A percentile compares a stretch with the other conserved stretches of the same genome.
These are phyloP conservation scores for Diplosoma virens DNA, from an alignment of 23 tunicate species.

Conservation along the genomic window DNA sequence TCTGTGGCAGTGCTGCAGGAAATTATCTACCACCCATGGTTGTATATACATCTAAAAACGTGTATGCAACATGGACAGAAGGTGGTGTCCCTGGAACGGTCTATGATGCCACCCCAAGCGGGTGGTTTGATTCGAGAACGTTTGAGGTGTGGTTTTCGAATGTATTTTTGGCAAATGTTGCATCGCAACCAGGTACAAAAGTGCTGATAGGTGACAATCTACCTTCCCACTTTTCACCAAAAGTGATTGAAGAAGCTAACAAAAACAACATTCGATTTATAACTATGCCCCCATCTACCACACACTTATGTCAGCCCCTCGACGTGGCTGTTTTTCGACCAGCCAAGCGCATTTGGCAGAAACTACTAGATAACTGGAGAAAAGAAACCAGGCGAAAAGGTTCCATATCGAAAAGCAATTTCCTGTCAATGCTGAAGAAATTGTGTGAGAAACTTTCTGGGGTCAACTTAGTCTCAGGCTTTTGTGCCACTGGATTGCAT, in stretches of 20 bases:
- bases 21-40: conserved; percentile 34
- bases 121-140: conserved; percentile 16
- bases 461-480: no score
- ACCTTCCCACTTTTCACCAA: conserved; percentile 19
- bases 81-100: conserved; percentile 1
- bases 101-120: conserved; percentile 10
- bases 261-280: conserved; percentile 32
- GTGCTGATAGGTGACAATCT: conserved; percentile 32
- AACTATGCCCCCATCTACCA: conserved; percentile 2
- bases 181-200: conserved; percentile 11
- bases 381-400: no score
- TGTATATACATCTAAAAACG: conserved; percentile 28
- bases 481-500: no score
- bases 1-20: conserved; percentile 40
- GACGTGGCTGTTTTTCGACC: conserved; percentile 28
- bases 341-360: conserved; percentile 9
- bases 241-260: conserved; percentile 4
- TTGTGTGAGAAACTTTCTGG: no score
- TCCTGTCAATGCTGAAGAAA: no score
- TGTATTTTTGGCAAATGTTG: conserved; percentile 23
- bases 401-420: no score
- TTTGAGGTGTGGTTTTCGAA: conserved; percentile 25
- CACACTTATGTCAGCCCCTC: conserved; percentile 13
- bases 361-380: conserved; percentile 3
- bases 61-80: conserved; percentile 25